Conservation (phyloP, 92 coral and sea anemone species). For the Porites divaricata region DNA sequence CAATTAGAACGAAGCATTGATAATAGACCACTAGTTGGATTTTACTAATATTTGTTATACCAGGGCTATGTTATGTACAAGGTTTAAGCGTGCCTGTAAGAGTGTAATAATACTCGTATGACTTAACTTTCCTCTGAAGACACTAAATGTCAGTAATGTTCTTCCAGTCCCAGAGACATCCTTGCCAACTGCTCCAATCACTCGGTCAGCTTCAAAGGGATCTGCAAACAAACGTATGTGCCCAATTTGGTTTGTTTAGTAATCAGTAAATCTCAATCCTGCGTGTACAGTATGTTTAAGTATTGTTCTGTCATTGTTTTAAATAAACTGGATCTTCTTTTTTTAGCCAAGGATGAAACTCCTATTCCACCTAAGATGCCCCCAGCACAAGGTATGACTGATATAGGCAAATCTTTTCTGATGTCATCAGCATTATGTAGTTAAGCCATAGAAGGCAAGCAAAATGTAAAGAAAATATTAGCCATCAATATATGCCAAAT, state of each 20-base stretch:
- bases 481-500: no score
- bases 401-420: background rate
- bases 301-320: background rate
- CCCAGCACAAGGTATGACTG: slow-evolving; percentile 1
- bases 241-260: background rate
- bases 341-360: slow-evolving; percentile 13
- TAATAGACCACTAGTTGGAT: no score
- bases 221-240: background rate
- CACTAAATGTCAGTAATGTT: background rate
- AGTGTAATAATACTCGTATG: no score
- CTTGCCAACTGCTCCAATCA: slow-evolving; percentile 25
- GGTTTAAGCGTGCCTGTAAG: no score
- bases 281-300: background rate
- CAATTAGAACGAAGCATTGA: no score
- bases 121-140: no score
- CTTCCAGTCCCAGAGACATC: slow-evolving; percentile 19
- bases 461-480: no score
- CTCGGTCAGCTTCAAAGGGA: slow-evolving; percentile 38
- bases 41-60: no score
- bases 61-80: no score
- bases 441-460: no score
- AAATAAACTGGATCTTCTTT: background rate
- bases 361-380: slow-evolving; percentile 7
- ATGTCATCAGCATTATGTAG: no score
- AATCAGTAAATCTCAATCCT: background rate